These are phyloP conservation scores for Eulemur mongoz DNA, from an alignment of 2,797 vertebrate genomes.

Conservation along the genomic window DNA sequence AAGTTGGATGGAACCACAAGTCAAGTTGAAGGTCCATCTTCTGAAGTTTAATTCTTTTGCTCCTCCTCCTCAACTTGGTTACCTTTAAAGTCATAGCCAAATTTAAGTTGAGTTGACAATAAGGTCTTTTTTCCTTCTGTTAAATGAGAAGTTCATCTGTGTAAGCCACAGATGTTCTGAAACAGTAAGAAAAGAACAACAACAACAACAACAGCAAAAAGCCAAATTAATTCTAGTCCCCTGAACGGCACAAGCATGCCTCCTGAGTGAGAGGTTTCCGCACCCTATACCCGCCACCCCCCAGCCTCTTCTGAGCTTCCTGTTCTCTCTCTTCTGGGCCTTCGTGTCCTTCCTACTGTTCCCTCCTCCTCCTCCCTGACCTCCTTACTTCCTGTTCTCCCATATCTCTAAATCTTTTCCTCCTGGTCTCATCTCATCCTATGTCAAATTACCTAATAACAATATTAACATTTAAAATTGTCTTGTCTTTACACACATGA, in stretches of 20 bases:
- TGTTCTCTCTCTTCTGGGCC: neutral
- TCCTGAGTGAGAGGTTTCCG: neutral
- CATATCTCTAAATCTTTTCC: neutral
- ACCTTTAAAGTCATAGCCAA: slow-evolving; percentile 25
- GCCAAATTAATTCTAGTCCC: neutral
- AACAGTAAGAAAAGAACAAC: slow-evolving; percentile 17
- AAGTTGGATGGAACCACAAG: neutral
- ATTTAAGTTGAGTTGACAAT: slow-evolving; percentile 49
- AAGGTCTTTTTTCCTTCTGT: neutral
- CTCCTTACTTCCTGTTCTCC: neutral
- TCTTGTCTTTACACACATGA: neutral
- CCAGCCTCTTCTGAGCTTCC: neutral
- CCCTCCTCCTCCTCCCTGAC: neutral
- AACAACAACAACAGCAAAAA: neutral
- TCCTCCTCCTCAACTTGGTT: neutral
- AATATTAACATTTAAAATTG: neutral
- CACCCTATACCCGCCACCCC: neutral
- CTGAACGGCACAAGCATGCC: neutral
- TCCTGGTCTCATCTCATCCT: neutral
- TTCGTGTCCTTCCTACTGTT: neutral
- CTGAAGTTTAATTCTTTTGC: slow-evolving; percentile 5
- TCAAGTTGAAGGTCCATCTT: neutral
- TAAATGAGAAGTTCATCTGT: slow-evolving; percentile 42
- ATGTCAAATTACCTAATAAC: neutral
- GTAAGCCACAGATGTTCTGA: slow-evolving; percentile 47